Evolutionary conservation across 2,113 vertebrate genomes (phyloP), one percentile per base, ranked within the genome.

Genomic region (Dicrurus megarhynchus): DNA sequence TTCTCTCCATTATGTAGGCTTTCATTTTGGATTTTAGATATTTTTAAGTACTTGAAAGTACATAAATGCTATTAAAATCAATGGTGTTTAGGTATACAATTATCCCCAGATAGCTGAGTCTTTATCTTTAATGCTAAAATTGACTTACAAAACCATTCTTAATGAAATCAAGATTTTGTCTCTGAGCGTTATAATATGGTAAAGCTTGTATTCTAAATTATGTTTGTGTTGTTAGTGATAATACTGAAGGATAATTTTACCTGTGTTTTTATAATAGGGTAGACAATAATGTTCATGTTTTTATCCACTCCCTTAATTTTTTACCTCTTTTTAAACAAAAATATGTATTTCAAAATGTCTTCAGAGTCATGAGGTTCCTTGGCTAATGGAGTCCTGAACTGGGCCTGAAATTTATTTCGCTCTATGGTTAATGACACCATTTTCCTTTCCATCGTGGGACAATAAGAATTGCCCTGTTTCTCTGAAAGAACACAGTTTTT

Each of bases 381-480:
- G 33, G 30, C 17, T 75, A 78, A 61, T 81, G 21, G 27, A 56
- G 32, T 63, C 55, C 46, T 24, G 32, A 87, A 41, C 23, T 32
- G n/a, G 47, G 55, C 78, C 81, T 86, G 56, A 87, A 83, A 50
- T 74, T 83, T 84, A n/a, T 74, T 94, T 94, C 49, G 37, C 17
- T 79, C 52, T 89, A 5, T 89, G 37, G 59, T 95, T 68, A 84
- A 42, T 89, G 61, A 56, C 55, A 26, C 39, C 50, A 13, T 69
- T 95, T 96, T 93, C 60, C 50, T 95, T 96, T 89, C 39, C 17
- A 16, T 41, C 74, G 24, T 89, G 67, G 76, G 42, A 82, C 74
- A 95, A 32, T 57, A 57, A 47, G 46, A 84, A 64, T 85, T 82
- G 41, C 65, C 49, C 53, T 91, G 11, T 64, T 92, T 77, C 37